phyloP scores from a whole-genome alignment of 1,140 invertebrate species.

The Pseudomyrmex dendroicus region DNA sequence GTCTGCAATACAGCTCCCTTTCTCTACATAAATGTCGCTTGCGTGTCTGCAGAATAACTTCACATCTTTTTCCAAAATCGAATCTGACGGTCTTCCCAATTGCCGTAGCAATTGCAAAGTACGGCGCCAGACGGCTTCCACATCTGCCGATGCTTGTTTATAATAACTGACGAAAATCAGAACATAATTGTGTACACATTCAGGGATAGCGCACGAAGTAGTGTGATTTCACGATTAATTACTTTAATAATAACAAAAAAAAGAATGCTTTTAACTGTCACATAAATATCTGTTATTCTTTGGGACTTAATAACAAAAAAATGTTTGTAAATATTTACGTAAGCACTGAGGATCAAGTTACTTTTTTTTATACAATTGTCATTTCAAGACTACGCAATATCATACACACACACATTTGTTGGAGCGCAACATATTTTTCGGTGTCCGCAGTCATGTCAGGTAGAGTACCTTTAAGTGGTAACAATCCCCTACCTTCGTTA shows the following conservation, averaged over 20 bases:
- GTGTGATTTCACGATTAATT: background rate
- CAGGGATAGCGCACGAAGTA: background rate
- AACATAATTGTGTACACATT: background rate
- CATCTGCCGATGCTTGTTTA: constrained; percentile 93
- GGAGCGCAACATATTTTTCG: constrained; percentile 94
- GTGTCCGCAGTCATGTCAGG: constrained; percentile 99
- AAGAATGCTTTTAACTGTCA: background rate
- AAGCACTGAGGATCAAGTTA: background rate
- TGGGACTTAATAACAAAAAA: background rate
- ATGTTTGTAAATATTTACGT: background rate
- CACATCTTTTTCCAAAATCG: constrained; percentile 91
- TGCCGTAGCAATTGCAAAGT: constrained; percentile 92
- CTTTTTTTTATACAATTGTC: constrained; percentile 5
- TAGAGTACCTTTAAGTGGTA: constrained; percentile 96
- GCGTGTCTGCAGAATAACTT: constrained; percentile 95
- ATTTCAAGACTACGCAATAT: constrained; percentile 5
- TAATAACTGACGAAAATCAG: constrained; percentile 87
- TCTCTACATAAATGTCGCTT: constrained; percentile 91
- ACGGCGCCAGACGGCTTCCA: constrained; percentile 92
- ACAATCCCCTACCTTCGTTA: constrained; percentile 92
- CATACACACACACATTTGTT: constrained; percentile 89
- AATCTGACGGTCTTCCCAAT: constrained; percentile 89
- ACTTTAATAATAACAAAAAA: constrained; percentile 21
- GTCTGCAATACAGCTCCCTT: constrained; percentile 92
- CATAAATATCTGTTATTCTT: constrained; percentile 2